phyloP scores from a whole-genome alignment of 2,888 invertebrate genomes.

The Lithophane leautieri region DNA sequence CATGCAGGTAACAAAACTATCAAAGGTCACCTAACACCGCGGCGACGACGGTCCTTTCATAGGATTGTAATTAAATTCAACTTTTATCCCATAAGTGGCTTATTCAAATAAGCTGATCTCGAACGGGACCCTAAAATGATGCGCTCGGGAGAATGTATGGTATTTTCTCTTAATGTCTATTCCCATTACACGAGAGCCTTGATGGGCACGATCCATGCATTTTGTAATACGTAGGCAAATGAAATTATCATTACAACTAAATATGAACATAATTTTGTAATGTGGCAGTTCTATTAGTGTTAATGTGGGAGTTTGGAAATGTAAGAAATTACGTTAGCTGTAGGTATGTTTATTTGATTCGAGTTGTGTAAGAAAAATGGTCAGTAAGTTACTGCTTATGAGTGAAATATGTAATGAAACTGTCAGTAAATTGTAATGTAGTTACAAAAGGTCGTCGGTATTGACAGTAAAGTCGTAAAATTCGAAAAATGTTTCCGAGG shows the following conservation, averaged over 20 bases:
- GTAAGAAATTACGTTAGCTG: conserved; percentile 3
- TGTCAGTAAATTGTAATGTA: background rate
- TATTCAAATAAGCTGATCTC: conserved; percentile 48
- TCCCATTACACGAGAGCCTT: conserved; percentile 42
- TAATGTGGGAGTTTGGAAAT: conserved; percentile 30
- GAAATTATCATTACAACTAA: conserved; percentile 54
- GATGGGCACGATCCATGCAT: conserved; percentile 39
- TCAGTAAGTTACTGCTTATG: background rate
- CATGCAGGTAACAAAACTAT: conserved; percentile 2
- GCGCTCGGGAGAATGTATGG: conserved; percentile 53
- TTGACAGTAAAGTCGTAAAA: background rate
- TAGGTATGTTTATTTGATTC: conserved; percentile 20
- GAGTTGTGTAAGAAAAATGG: conserved; percentile 22
- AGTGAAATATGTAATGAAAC: conserved; percentile 8
- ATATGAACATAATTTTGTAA: conserved; percentile 49
- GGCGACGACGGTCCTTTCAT: background rate
- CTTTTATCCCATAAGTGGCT: conserved; percentile 46
- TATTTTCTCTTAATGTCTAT: conserved; percentile 58
- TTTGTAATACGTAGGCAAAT: conserved; percentile 29
- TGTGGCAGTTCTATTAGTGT: conserved; percentile 43
- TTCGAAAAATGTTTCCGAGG: background rate
- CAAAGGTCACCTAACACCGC: background rate
- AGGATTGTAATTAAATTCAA: conserved; percentile 34
- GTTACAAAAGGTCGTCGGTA: background rate
- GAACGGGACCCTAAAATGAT: conserved; percentile 34